Base-by-base conservation (phyloP, 2,888 invertebrate species). In the Cryptosula pallasiana region DNA sequence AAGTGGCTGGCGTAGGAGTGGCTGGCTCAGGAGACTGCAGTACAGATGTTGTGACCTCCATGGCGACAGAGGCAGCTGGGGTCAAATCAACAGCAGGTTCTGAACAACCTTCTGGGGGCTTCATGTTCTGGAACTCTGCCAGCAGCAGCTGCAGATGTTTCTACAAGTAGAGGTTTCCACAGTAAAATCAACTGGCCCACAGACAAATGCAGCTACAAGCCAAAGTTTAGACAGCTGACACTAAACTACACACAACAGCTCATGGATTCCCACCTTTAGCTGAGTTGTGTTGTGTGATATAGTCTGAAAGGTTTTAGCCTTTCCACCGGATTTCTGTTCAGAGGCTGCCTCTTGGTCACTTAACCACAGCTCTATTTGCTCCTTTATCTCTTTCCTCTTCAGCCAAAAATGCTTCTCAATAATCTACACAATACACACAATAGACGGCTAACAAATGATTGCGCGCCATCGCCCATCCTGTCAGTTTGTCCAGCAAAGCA, bases 351-450 rank as follows among this genome's bases (percentile, higher is more conserved):
- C 93, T 83, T 94, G 88, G 81, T 95, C 95, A 74, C 90, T 89
- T 79, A 95, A 91, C 95, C 95, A 95, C 75, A 89, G 89, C 80
- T 94, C 92, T 75, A 95, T 90, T 85, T 95, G 95, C 77, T 90
- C 88, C 82, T 92, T 89, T 77, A 96, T 92, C 86, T 95, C 95
- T 80, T 92, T 90, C 73, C 93, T 89, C 85, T 96, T 96, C 80
- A 95, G 88, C 91, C 94, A 96, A 86, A 96, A 96, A 85, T 96
- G 96, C 34, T 92, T 91, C 76, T 93, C 91, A 76, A 96, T 93
- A 71, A 95, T 92, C 91, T 92, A 81, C n/a, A n/a, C n/a, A n/a
- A n/a, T n/a, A n/a, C n/a, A n/a, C n/a, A n/a, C n/a, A n/a, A n/a
- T n/a, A n/a, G n/a, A n/a, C n/a, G n/a, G n/a, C n/a, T n/a, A n/a